phyloP scores from a whole-genome alignment of 2,888 invertebrate species.

The Caenorhabditis zanzibari region DNA sequence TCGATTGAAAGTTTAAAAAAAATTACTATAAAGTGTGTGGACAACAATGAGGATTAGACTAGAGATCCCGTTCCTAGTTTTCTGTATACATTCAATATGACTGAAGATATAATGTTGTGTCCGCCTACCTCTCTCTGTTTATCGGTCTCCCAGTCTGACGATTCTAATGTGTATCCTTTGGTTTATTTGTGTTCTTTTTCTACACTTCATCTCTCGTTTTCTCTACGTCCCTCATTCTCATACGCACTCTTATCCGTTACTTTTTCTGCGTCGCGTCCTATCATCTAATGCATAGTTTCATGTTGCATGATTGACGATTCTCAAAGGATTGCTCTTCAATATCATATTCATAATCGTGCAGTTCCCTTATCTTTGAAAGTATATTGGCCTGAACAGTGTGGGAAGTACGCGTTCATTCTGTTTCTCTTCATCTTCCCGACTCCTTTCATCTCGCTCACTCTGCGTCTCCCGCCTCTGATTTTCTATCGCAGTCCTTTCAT shows the following conservation, averaged over 20 bases:
- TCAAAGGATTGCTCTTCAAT: neutral
- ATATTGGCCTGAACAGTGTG: neutral
- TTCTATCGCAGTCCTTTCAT: conserved; percentile 5
- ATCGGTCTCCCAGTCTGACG: conserved; percentile 27
- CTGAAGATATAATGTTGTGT: conserved; percentile 29
- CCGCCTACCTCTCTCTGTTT: neutral
- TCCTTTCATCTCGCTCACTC: conserved; percentile 13
- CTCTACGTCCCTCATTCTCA: conserved; percentile 20
- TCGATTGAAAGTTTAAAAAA: neutral
- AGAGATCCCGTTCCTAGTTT: conserved; percentile 31
- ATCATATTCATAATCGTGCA: neutral
- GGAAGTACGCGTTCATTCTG: neutral
- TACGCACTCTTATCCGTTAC: neutral
- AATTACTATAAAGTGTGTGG: no score
- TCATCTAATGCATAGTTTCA: neutral
- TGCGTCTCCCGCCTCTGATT: conserved; percentile 28
- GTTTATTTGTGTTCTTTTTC: conserved; percentile 61
- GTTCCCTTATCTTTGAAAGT: neutral
- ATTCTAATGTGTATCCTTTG: conserved; percentile 43
- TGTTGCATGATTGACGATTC: conserved; percentile 36
- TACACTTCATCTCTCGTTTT: conserved; percentile 1
- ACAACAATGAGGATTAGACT: conserved; percentile 19
- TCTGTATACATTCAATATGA: conserved; percentile 47
- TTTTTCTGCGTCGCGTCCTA: conserved; percentile 11
- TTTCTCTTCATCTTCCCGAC: conserved; percentile 24